Conservation (phyloP, 2,113 vertebrate genomes). For the Etheostoma cragini region DNA sequence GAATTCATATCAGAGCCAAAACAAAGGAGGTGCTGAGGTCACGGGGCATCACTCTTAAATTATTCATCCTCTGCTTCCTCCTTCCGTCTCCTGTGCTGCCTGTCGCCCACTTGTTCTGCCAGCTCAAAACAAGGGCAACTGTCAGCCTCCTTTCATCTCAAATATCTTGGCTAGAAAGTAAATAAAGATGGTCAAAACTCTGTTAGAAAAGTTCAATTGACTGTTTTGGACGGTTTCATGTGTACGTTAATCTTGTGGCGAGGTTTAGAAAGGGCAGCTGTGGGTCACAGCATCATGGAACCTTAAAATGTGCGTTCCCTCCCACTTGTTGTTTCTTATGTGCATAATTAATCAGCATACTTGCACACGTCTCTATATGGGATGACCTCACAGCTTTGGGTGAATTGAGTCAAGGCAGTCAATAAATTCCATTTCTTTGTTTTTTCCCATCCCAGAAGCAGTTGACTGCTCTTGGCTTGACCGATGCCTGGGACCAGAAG, state of each 20-base stretch:
- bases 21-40: slow-evolving; percentile 83
- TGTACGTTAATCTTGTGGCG: slow-evolving; percentile 33
- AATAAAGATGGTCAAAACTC: slow-evolving; percentile 50
- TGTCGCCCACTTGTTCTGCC: slow-evolving; percentile 80
- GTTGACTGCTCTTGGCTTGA: slow-evolving; percentile 72
- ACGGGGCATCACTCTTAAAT: slow-evolving; percentile 83
- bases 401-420: slow-evolving; percentile 1
- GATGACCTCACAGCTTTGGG: neutral
- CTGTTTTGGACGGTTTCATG: slow-evolving; percentile 25
- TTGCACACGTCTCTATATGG: slow-evolving; percentile 11
- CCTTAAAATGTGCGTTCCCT: slow-evolving; percentile 56
- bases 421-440: slow-evolving; percentile 3
- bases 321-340: slow-evolving; percentile 42
- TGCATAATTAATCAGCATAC: slow-evolving; percentile 69
- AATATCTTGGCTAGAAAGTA: slow-evolving; percentile 46
- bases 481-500: slow-evolving; percentile 69
- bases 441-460: slow-evolving; percentile 62
- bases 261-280: slow-evolving; percentile 24
- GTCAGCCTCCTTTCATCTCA: slow-evolving; percentile 66
- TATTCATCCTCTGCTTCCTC: slow-evolving; percentile 82
- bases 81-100: slow-evolving; percentile 69
- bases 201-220: slow-evolving; percentile 52
- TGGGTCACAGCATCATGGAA: slow-evolving; percentile 70
- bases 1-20: slow-evolving; percentile 85
- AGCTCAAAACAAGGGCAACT: slow-evolving; percentile 81